Evolutionary conservation across 2,113 vertebrate genomes (phyloP).

Genomic region (Percopsis transmontana): DNA sequence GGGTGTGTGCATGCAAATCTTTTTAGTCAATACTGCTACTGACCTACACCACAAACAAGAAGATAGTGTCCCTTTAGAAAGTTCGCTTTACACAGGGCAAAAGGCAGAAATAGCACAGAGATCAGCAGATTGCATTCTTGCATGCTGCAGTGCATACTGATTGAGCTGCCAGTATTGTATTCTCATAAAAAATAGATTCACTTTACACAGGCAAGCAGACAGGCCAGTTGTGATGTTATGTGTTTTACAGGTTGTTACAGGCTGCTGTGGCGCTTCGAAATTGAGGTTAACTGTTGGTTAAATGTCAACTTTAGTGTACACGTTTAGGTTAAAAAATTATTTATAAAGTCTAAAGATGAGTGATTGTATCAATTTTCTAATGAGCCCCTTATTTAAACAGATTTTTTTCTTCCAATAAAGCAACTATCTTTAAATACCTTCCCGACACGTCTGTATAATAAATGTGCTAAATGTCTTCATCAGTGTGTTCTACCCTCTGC

Average conservation of each 20-base stretch:
- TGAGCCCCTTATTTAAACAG: too few relatives aligned
- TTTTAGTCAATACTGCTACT: constrained; percentile 47
- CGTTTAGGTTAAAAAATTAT: too few relatives aligned
- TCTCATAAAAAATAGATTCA: constrained; percentile 64
- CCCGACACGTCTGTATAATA: too few relatives aligned
- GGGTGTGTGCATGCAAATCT: constrained; percentile 29
- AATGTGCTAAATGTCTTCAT: constrained; percentile 21
- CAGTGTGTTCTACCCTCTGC: constrained; percentile 35
- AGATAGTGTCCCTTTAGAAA: constrained; percentile 52
- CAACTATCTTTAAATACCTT: too few relatives aligned
- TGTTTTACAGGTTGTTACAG: constrained; percentile 23
- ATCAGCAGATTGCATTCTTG: constrained; percentile 53
- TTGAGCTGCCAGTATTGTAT: constrained; percentile 60
- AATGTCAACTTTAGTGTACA: not conserved
- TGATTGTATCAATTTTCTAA: too few relatives aligned
- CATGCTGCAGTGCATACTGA: constrained; percentile 67
- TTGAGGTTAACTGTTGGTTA: constrained; percentile 3
- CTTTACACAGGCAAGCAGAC: constrained; percentile 44
- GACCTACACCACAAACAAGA: constrained; percentile 61
- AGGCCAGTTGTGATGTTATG: constrained; percentile 39
- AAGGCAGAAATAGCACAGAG: constrained; percentile 64
- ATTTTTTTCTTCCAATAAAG: too few relatives aligned
- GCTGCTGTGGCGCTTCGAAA: constrained; percentile 18
- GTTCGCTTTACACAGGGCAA: constrained; percentile 54
- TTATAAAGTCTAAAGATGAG: too few relatives aligned